phyloP scores from a whole-genome alignment of 2,113 vertebrate genomes.

The Hyperoodon ampullatus region DNA sequence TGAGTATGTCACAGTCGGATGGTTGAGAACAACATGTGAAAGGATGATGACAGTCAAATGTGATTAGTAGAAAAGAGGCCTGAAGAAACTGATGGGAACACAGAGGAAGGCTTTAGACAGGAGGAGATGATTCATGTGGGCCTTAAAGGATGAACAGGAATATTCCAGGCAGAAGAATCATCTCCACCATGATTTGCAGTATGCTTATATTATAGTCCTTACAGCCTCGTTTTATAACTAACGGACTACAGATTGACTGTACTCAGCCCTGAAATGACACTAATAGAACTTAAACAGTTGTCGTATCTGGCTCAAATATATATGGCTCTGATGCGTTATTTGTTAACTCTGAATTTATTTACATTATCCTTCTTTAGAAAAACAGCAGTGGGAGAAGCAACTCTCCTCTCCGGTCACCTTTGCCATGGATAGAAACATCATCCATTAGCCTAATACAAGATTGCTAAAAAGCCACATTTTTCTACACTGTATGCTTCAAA shows the following conservation, averaged over 20 bases:
- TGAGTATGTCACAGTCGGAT: background rate
- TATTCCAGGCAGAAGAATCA: background rate
- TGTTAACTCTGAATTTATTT: background rate
- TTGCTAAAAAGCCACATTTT: conserved; percentile 74
- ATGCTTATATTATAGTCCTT: background rate
- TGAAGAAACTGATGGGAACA: background rate
- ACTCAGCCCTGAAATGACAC: background rate
- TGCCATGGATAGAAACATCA: conserved; percentile 45
- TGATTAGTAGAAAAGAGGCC: background rate
- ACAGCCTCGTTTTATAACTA: background rate
- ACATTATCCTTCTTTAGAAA: background rate
- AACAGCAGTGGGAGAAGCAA: background rate
- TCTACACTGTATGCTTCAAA: conserved; percentile 76
- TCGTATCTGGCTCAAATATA: background rate
- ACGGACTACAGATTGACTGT: background rate
- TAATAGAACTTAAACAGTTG: background rate
- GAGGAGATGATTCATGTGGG: background rate
- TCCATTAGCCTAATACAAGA: conserved; percentile 46
- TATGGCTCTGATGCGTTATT: background rate
- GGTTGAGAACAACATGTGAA: background rate
- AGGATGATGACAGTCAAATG: background rate
- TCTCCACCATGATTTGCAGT: background rate
- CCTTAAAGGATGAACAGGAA: background rate
- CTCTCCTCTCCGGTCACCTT: background rate
- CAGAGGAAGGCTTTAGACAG: background rate